phyloP scores from a whole-genome alignment of 2,797 vertebrate species.

The Oceanodroma leucorhoa region DNA sequence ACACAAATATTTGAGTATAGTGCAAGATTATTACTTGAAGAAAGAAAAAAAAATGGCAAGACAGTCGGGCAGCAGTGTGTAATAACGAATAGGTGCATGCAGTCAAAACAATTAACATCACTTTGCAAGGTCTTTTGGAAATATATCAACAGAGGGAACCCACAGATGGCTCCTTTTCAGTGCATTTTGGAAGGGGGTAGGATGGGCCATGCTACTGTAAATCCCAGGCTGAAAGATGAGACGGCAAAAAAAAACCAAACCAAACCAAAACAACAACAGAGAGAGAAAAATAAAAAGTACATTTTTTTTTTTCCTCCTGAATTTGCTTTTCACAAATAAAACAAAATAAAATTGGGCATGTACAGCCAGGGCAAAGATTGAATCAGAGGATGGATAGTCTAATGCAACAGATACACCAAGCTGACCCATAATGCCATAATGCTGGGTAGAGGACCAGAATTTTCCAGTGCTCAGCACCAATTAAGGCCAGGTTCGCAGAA shows the following conservation, averaged over 20 bases:
- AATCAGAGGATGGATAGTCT: not conserved
- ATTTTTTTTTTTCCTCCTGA: not conserved
- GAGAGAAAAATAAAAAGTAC: fast-evolving
- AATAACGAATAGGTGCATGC: slow-evolving; percentile 47
- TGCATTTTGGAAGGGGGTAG: slow-evolving; percentile 57
- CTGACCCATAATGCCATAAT: slow-evolving; percentile 5
- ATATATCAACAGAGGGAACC: slow-evolving; percentile 68
- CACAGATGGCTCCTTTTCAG: slow-evolving; percentile 70
- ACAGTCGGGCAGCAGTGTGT: slow-evolving; percentile 7
- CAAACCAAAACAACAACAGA: too few species aligned
- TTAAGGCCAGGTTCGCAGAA: slow-evolving; percentile 53
- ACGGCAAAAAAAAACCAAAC: not conserved
- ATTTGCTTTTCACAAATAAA: not conserved
- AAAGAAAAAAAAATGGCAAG: not conserved
- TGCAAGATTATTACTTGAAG: not conserved
- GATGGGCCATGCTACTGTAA: not conserved
- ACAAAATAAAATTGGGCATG: not conserved
- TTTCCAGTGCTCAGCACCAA: slow-evolving; percentile 45
- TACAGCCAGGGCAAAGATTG: not conserved
- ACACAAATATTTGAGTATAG: not conserved
- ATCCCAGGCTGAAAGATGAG: slow-evolving; percentile 7
- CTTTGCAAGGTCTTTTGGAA: slow-evolving; percentile 73
- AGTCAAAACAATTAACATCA: slow-evolving; percentile 74
- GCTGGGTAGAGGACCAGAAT: slow-evolving; percentile 2
- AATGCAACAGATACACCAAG: not conserved